These are phyloP conservation scores for Vanacampus margaritifer DNA, from an alignment of 2,113 vertebrate species.

Conservation along the genomic window DNA sequence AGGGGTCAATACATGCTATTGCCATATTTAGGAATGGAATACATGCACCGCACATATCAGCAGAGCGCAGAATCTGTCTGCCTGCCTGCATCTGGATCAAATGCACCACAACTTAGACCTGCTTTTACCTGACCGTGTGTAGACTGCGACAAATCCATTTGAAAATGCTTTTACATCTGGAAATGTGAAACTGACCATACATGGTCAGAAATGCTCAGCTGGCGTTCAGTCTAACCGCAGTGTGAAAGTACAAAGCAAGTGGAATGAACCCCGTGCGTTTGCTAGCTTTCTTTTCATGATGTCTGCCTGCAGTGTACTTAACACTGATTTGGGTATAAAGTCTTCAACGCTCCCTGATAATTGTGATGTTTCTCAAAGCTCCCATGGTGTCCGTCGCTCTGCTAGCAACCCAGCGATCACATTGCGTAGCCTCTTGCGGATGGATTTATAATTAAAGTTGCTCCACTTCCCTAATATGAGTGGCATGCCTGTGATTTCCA, in stretches of 20 bases:
- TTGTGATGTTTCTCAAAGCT: constrained; percentile 43
- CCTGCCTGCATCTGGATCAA: too few species aligned
- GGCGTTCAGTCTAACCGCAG: too few species aligned
- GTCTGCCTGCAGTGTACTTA: constrained; percentile 1
- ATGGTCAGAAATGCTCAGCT: too few species aligned
- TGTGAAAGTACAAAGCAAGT: background rate
- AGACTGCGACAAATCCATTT: too few species aligned
- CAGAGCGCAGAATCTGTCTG: too few species aligned
- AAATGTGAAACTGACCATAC: too few species aligned
- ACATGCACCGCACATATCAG: too few species aligned
- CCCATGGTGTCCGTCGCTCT: constrained; percentile 26
- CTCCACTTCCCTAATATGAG: constrained; percentile 48
- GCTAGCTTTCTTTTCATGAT: constrained; percentile 3
- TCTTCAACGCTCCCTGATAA: constrained; percentile 49
- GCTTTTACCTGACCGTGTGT: too few species aligned
- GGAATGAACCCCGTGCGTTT: background rate
- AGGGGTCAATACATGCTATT: too few species aligned
- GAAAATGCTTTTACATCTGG: too few species aligned
- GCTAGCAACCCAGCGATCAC: constrained; percentile 16
- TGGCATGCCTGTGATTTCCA: constrained; percentile 52
- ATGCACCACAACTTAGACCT: too few species aligned
- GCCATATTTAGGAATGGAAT: too few species aligned
- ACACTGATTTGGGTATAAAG: constrained; percentile 38
- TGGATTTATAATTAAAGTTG: constrained; percentile 68
- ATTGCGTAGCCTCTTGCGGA: constrained; percentile 29